Evolutionary conservation across 64 coral and sea anemone genomes (phyloP), one percentile per base, ranked within the genome.

Genomic region (Montipora sp.): DNA sequence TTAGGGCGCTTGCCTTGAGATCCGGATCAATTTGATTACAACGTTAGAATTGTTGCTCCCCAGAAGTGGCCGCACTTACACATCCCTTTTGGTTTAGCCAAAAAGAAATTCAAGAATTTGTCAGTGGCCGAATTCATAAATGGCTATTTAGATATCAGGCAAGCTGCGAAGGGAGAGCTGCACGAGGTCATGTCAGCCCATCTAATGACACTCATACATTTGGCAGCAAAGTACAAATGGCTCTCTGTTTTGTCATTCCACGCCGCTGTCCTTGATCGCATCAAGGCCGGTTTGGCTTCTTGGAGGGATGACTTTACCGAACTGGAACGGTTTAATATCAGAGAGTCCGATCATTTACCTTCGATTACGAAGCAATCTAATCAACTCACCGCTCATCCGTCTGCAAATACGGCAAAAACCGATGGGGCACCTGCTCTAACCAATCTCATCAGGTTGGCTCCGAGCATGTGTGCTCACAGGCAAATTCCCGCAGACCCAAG

Each of bases 301-400:
- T 81, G 89, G 61, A 46, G 66, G 5, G 59, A 61, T n/a, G 63
- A 90, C 72, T 90, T 73, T 21, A 73, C 16, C 0, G 59, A 90
- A 15, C 44, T 81, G 19, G 77, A 81, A 20, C 89, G 48, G 46
- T 80, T 81, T 51, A 90, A 90, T 19, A 90, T 90, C 19, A 78
- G 77, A 46, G 89, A 90, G 27, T 90, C 89, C 5, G 60, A 90
- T 51, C 45, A 3, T 88, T 59, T 88, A 21, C 68, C 59, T 14
- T 63, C 14, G 13, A 11, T 63, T 63, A 63, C 59, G 9, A 63
- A 63, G 59, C 59, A 63, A 63, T 16, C 9, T 14, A 63, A 63
- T 63, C 59, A 63, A 12, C 59, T 16, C 59, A 63, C 59, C 59
- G 59, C 59, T 63, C 59, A 0, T 63, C 59, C 59, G 59, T 12